Conservation (phyloP, 2,797 vertebrate species). For the Choloepus didactylus region DNA sequence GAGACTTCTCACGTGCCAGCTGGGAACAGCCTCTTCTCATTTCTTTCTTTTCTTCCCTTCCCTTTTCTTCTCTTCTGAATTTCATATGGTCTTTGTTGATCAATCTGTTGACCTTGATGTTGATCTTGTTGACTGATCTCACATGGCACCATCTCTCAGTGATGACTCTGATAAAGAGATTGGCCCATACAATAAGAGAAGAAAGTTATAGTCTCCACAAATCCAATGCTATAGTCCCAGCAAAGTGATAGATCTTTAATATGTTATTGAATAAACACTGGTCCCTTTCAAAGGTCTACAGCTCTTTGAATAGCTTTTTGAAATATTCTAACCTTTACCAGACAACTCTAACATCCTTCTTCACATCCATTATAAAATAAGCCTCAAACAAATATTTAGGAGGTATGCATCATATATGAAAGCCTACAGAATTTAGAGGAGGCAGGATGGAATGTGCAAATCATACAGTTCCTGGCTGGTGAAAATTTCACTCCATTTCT, state of each 20-base stretch:
- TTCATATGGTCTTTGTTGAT: neutral
- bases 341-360: neutral
- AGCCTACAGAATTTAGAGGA: neutral
- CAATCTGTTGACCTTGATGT: neutral
- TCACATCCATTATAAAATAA: neutral
- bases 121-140: neutral
- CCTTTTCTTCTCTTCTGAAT: neutral
- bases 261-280: neutral
- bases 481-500: neutral
- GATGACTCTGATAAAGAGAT: neutral
- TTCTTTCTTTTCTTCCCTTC: neutral
- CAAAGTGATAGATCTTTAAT: neutral
- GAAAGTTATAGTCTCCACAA: neutral
- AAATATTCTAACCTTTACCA: neutral
- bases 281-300: neutral
- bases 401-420: neutral
- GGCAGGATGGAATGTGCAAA: fast-evolving
- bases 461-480: neutral
- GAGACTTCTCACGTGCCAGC: neutral
- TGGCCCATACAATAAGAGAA: neutral
- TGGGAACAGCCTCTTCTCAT: neutral
- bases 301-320: neutral
- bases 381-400: neutral
- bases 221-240: neutral
- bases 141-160: neutral